Evolutionary conservation across 2,113 vertebrate genomes (phyloP).

Genomic region (Chionis minor): DNA sequence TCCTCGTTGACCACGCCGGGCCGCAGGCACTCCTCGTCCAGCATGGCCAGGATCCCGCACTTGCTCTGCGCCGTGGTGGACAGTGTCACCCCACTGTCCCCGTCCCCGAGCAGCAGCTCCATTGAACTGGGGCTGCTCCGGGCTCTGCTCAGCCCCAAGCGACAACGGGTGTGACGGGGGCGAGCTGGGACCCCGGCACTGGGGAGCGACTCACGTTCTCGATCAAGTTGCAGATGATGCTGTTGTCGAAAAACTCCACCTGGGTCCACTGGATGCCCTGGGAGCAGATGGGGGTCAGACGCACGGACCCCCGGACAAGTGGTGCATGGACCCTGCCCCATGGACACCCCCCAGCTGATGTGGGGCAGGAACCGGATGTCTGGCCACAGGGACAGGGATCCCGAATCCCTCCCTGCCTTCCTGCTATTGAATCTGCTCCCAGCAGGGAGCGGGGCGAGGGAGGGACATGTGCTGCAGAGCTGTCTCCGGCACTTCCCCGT

Average conservation of each 20-base stretch:
- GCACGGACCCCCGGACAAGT: accelerated
- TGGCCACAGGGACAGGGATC: not conserved
- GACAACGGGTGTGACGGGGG: accelerated
- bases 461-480: accelerated
- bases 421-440: constrained; percentile 41
- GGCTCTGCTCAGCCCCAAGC: not conserved
- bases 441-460: not conserved
- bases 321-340: not conserved
- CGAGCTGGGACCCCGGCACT: accelerated
- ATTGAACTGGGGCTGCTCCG: accelerated
- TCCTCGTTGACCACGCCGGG: constrained; percentile 76
- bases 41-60: constrained; percentile 77
- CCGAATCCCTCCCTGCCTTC: not conserved
- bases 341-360: not conserved
- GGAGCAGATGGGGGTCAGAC: not conserved
- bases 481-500: not conserved
- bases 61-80: not conserved
- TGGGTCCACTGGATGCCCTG: constrained; percentile 80
- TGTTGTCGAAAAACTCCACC: constrained; percentile 79
- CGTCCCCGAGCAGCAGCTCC: not conserved
- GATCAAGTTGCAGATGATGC: constrained; percentile 80
- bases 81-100: not conserved
- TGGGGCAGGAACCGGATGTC: constrained; percentile 10
- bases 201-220: constrained; percentile 75
- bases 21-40: constrained; percentile 82